These are phyloP conservation scores for Phylloscopus trochilus DNA, from an alignment of 2,113 vertebrate species.

Conservation along the genomic window DNA sequence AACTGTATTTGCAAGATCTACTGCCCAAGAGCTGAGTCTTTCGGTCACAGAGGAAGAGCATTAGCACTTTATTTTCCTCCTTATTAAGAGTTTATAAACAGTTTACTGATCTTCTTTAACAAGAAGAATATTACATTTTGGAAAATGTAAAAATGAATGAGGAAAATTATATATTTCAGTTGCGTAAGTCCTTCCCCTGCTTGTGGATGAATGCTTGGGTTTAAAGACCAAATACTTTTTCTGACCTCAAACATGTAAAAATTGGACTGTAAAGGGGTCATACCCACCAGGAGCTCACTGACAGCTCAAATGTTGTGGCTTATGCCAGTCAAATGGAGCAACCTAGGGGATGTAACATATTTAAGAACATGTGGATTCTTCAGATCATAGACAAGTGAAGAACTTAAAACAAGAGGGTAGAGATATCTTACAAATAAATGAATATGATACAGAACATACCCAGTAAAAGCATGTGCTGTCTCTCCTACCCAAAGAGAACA, in stretches of 20 bases:
- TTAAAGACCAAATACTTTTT: background rate
- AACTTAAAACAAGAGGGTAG: background rate
- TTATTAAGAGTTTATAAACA: background rate
- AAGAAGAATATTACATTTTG: background rate
- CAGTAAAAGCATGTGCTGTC: background rate
- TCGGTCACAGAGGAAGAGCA: background rate
- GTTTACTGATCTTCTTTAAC: background rate
- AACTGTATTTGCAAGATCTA: background rate
- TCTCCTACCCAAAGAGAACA: background rate
- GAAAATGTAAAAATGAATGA: background rate
- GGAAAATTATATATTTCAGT: background rate
- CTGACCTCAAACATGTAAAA: background rate
- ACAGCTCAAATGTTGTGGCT: background rate
- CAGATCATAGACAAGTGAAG: background rate
- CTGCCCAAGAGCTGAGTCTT: background rate
- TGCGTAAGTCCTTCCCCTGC: background rate
- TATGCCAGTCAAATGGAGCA: background rate
- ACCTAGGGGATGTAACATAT: background rate
- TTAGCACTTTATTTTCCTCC: background rate
- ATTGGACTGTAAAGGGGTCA: background rate
- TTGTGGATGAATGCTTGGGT: background rate
- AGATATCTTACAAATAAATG: background rate
- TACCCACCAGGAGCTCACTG: background rate
- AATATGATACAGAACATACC: background rate
- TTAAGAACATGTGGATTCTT: background rate